Evolutionary conservation across 2,888 invertebrate species (phyloP).

Genomic region (Parnassius glacialis): DNA sequence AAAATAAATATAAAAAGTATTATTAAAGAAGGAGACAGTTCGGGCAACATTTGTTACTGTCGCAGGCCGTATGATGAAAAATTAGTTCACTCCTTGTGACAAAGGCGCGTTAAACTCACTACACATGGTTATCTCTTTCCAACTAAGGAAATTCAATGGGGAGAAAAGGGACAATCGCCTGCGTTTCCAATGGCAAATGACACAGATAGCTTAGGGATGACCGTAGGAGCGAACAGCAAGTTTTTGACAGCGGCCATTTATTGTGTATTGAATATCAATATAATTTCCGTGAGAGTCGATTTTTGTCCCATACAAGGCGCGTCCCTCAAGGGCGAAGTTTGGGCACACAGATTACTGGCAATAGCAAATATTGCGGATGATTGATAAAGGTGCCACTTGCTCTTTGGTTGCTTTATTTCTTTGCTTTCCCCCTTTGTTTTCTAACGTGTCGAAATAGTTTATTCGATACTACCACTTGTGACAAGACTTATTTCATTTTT

Average conservation of each 20-base stretch:
- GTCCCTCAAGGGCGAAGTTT: conserved; percentile 69
- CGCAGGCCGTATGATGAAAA: conserved; percentile 81
- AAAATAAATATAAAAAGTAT: conserved; percentile 74
- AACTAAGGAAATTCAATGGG: conserved; percentile 42
- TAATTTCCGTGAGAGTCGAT: conserved; percentile 80
- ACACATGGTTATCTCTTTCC: conserved; percentile 64
- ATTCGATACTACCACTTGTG: not conserved
- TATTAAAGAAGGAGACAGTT: conserved; percentile 82
- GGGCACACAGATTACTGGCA: conserved; percentile 74
- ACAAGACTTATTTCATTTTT: not conserved
- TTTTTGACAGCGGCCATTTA: conserved; percentile 80
- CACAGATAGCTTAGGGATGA: conserved; percentile 81
- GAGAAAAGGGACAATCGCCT: conserved; percentile 52
- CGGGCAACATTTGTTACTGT: conserved; percentile 80
- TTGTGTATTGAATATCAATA: conserved; percentile 82
- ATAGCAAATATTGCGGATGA: conserved; percentile 76
- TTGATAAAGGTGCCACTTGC: conserved; percentile 61
- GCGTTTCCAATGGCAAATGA: conserved; percentile 80
- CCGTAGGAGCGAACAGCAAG: conserved; percentile 81
- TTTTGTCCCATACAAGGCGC: conserved; percentile 71
- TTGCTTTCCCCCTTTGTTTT: conserved; percentile 51
- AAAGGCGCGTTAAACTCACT: conserved; percentile 77
- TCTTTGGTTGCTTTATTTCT: conserved; percentile 44
- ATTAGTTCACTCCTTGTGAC: conserved; percentile 80
- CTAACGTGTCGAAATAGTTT: conserved; percentile 31